Base-by-base conservation (phyloP, 2,797 vertebrate species). In the Hydrophis major region DNA sequence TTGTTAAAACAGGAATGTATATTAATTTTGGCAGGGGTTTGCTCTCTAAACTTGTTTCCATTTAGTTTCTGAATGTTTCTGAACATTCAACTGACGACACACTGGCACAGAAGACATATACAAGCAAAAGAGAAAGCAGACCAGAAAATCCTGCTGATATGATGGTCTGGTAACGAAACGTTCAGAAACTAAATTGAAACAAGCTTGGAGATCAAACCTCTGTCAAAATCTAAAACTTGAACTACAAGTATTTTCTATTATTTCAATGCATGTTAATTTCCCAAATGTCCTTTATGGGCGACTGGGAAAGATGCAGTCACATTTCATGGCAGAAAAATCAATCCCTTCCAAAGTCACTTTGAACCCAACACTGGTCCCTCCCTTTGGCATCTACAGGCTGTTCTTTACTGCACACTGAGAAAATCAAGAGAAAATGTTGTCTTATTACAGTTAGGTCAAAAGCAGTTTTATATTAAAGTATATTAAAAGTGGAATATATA, bases 331-430 rank as follows among this genome's bases (percentile, higher is more conserved):
- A 94, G 93, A 78, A 78, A 4, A 88, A 88, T 97, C 97, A 88
- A 97, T 97, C 74, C 69, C 32, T 55, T 87, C 92, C 97, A 97
- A 97, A 95, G 97, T 96, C 94, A 97, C 96, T 96, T 95, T 94
- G 95, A 1, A 83, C 53, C 61, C 25, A 90, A 22, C 61, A 3
- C 86, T 4, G 50, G 61, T 16, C 3, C 0, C 53, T 10, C 63
- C 18, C 16, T 0, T 11, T 27, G 32, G 25, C 63, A 66, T 56
- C 18, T 1, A 83, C 25, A 5, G 6, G 32, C 32, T 11, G 25
- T 47, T 57, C 2, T 0, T 13, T 20, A 27, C 5, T 0, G 55
- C 87, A 91, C 86, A 1, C 93, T 25, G 90, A 28, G n/a, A 37
- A 28, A 42, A 28, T 10, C 53, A 50, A 47, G 55, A 59, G 42